These are phyloP conservation scores for Eulemur coronatus DNA, from an alignment of 2,797 vertebrate genomes.

Conservation along the genomic window DNA sequence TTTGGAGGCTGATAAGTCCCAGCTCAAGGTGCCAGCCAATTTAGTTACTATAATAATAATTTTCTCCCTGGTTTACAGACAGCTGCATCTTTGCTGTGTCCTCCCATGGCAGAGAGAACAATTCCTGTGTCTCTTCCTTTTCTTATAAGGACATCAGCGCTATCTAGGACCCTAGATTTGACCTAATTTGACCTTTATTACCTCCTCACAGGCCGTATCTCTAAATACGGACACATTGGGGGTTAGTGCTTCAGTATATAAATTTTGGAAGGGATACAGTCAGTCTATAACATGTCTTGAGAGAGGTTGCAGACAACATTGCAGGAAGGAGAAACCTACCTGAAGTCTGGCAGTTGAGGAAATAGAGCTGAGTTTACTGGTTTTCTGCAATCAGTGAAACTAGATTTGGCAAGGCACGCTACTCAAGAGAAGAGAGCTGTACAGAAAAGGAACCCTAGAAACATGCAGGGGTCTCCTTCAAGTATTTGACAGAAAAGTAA, in stretches of 20 bases:
- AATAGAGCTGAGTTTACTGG: background rate
- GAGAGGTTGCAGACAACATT: background rate
- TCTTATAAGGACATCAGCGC: background rate
- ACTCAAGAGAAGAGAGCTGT: background rate
- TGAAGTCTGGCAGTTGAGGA: background rate
- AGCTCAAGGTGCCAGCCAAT: background rate
- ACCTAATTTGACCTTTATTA: background rate
- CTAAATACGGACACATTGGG: background rate
- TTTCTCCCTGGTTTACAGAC: background rate
- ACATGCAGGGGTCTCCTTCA: background rate
- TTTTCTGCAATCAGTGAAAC: background rate
- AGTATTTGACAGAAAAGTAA: background rate
- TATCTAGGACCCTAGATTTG: background rate
- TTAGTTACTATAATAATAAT: background rate
- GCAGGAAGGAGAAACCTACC: background rate
- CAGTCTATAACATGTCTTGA: background rate
- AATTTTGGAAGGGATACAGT: background rate
- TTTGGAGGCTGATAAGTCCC: background rate
- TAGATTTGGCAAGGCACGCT: background rate
- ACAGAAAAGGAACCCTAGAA: background rate
- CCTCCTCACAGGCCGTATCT: background rate
- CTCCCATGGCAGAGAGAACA: background rate
- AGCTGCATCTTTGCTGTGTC: background rate
- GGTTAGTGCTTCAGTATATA: background rate
- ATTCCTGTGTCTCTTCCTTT: background rate